A percentile compares a stretch with the other conserved stretches of the same genome.
Evolutionary conservation across 2,113 vertebrate species (phyloP).

Genomic region (Cynoglossus semilaevis): DNA sequence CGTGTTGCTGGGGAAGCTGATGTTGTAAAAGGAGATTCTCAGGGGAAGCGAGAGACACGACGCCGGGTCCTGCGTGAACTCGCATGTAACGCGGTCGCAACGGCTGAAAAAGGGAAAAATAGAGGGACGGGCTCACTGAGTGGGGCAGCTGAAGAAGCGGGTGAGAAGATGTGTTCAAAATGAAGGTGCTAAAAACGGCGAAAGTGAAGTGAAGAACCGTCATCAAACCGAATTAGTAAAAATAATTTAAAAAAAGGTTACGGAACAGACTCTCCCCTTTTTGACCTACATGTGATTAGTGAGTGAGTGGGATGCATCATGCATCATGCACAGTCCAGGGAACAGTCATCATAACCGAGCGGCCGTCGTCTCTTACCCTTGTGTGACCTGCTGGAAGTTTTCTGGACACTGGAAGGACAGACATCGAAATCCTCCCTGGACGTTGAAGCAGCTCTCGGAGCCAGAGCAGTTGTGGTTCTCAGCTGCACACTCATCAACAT

Average conservation of each 20-base stretch:
- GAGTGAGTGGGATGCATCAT: not conserved
- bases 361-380: constrained; percentile 77
- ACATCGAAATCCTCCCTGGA: constrained; percentile 89
- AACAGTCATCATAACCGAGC: not conserved
- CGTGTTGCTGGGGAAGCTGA: constrained; percentile 50
- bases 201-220: not conserved
- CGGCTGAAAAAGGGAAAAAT: constrained; percentile 70
- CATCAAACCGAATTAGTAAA: not conserved
- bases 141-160: not conserved
- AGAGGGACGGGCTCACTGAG: constrained; percentile 13
- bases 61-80: constrained; percentile 42
- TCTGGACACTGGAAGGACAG: constrained; percentile 84
- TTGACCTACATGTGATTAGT: not conserved
- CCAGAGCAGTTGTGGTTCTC: constrained; percentile 86
- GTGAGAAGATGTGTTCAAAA: not conserved
- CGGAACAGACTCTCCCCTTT: not conserved
- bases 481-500: constrained; percentile 88
- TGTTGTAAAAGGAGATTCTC: constrained; percentile 62
- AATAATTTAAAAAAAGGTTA: not conserved
- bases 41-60: constrained; percentile 50
- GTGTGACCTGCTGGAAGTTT: constrained; percentile 82
- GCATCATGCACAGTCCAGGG: not conserved
- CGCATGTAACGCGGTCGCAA: constrained; percentile 84
- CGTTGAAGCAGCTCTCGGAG: constrained; percentile 85
- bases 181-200: not conserved